Base-by-base conservation (phyloP, 2,888 invertebrate genomes). In the Amphiduros pacificus region DNA sequence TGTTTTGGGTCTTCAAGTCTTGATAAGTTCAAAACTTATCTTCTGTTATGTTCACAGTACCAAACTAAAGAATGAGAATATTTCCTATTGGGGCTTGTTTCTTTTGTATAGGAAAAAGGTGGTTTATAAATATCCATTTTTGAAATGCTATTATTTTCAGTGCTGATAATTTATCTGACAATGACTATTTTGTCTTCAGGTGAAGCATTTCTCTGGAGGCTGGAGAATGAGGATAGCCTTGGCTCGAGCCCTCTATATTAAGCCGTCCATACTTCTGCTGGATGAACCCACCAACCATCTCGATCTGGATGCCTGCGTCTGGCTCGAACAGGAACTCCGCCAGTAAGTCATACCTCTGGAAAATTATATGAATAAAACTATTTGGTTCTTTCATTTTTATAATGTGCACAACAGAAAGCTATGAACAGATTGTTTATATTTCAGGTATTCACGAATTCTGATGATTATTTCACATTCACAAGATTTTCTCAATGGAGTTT, bases 381-480 rank as follows among this genome's bases (percentile, higher is more conserved):
- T n/a, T n/a, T n/a, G n/a, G n/a, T n/a, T n/a, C n/a, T n/a, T n/a
- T n/a, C n/a, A n/a, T n/a, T n/a, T n/a, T n/a, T n/a, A n/a, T n/a
- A n/a, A n/a, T n/a, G n/a, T n/a, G n/a, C n/a, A n/a, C n/a, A n/a
- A n/a, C n/a, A n/a, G n/a, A n/a, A n/a, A n/a, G n/a, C n/a, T n/a
- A n/a, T n/a, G n/a, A n/a, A n/a, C n/a, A n/a, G n/a, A n/a, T n/a
- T n/a, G 11, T 31, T 48, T 61, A 24, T 32, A 32, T 71, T 73
- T 9, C 75, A 91, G 90, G 66, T 97, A 99, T 84, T 96, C 95
- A 84, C 88, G 98, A 74, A 98, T 97, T 82, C 86, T 99, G 76
- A 93, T 99, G 65, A 88, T 99, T 69, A 95, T 99, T 74, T 99
- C 99, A 1, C 99, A 99, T 85, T 99, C 99, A 2, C 99, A 99